A percentile compares a stretch with the other conserved stretches of the same genome.
phyloP scores from a whole-genome alignment of 2,113 vertebrate genomes.

The Myxocyprinus asiaticus region DNA sequence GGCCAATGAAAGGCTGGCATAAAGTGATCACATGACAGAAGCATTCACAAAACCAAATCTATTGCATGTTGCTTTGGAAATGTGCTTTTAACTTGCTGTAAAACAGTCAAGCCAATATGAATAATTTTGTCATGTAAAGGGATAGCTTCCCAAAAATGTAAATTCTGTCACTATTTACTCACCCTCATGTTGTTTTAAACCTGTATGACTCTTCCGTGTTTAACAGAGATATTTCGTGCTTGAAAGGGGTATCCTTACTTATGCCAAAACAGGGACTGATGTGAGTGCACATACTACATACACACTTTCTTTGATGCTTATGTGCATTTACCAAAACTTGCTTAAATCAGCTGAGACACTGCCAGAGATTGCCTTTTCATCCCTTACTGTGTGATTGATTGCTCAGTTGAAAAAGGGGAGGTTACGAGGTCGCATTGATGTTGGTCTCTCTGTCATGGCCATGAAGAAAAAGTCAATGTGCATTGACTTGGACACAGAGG shows the following conservation, averaged over 20 bases:
- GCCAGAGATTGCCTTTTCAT: not conserved
- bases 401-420: slow-evolving; percentile 88
- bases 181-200: not conserved
- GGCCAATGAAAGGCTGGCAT: slow-evolving; percentile 99
- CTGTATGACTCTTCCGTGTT: slow-evolving; percentile 9
- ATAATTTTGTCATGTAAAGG: no score
- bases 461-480: slow-evolving; percentile 94
- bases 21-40: slow-evolving; percentile 71
- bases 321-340: slow-evolving; percentile 7
- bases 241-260: slow-evolving; percentile 94
- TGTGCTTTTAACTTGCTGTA: no score
- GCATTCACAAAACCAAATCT: not conserved
- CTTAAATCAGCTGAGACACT: not conserved
- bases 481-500: slow-evolving; percentile 92
- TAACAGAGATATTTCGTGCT: slow-evolving; percentile 91
- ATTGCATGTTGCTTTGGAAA: not conserved
- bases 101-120: no score
- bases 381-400: not conserved
- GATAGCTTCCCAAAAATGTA: no score
- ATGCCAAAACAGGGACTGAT: slow-evolving; percentile 85
- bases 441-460: slow-evolving; percentile 96
- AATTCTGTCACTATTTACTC: no score
- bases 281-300: slow-evolving; percentile 75
- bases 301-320: not conserved
- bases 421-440: slow-evolving; percentile 91